Base-by-base conservation (phyloP, 2,888 invertebrate species). In the Hedya salicella region DNA sequence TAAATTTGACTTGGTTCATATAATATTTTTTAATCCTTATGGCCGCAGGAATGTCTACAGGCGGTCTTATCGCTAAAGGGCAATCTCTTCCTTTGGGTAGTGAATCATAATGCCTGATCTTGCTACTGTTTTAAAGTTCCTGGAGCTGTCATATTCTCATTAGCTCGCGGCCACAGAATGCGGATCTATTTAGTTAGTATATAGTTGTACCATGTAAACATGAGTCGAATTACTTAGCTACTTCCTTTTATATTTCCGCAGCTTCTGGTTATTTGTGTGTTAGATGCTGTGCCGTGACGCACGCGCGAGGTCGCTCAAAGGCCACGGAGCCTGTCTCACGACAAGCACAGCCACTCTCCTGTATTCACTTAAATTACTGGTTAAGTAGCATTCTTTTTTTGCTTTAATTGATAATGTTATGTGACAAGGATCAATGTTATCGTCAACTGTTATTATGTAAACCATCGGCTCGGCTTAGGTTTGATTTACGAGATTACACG, bases 271-370 rank as follows among this genome's bases (percentile, higher is more conserved):
- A 62, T 70, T 71, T 67, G 67, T 63, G 63, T 63, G 68, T 71
- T 64, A 73, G 73, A 72, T 72, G 71, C 65, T 62, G 69, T 54
- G 48, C 52, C 59, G 68, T 75, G 71, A 71, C 71, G 68, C 65
- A 69, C 63, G 63, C 66, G 65, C 75, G 75, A 78, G 78, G 77
- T 70, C 76, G 70, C 56, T 25, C 50, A 75, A 76, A 77, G 79
- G 79, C 76, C 77, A 68, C 60, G 42, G 21, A 52, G 63, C 49
- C n/a, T 40, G 63, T 56, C 53, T 49, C 53, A 60, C 53, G 53
- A 56, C 66, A 56, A 57, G 46, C 56, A 49, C 62, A 57, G 56
- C 62, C 67, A 52, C 67, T 67, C 67, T 67, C 56, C 50, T 39
- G 50, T 57, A 44, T 52, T 57, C 67, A 57, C 46, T 53, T 65